phyloP scores from a whole-genome alignment of 2,797 vertebrate species.

The Telmatherina bonti region DNA sequence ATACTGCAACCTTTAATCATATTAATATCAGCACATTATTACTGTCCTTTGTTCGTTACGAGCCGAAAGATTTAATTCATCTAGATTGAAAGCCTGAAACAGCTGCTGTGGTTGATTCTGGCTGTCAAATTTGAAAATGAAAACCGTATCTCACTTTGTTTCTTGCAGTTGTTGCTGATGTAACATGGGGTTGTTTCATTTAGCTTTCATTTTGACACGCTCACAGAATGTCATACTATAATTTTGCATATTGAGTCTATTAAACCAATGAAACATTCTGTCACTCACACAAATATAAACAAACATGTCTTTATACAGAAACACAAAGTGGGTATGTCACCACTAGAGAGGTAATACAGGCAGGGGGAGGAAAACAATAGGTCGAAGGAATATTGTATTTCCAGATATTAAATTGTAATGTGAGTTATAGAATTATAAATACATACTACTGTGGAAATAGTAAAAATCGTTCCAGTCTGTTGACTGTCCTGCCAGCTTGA shows the following conservation, averaged over 20 bases:
- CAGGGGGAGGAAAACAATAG: conserved; percentile 34
- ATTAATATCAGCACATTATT: conserved; percentile 35
- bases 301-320: conserved; percentile 28
- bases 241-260: conserved; percentile 49
- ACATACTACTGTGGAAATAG: conserved; percentile 75
- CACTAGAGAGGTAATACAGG: conserved; percentile 26
- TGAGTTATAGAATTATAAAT: conserved; percentile 81
- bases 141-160: conserved; percentile 55
- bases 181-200: conserved; percentile 23
- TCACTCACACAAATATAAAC: conserved; percentile 57
- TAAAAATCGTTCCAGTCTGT: conserved; percentile 68
- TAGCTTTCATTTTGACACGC: conserved; percentile 32
- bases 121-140: conserved; percentile 51
- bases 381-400: conserved; percentile 56
- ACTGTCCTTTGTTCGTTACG: conserved; percentile 46
- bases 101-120: conserved; percentile 20
- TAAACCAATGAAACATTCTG: conserved; percentile 54
- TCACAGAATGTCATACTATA: conserved; percentile 7
- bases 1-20: conserved; percentile 50
- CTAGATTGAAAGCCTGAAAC: conserved; percentile 23
- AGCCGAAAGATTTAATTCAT: conserved; percentile 34
- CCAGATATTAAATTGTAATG: conserved; percentile 72
- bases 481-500: conserved; percentile 64
- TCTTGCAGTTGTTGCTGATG: conserved; percentile 27
- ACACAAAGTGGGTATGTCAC: conserved; percentile 30